A percentile compares a stretch with the other conserved stretches of the same genome.
Evolutionary conservation across 2,888 invertebrate species (phyloP).

Genomic region (Diogma glabrata): DNA sequence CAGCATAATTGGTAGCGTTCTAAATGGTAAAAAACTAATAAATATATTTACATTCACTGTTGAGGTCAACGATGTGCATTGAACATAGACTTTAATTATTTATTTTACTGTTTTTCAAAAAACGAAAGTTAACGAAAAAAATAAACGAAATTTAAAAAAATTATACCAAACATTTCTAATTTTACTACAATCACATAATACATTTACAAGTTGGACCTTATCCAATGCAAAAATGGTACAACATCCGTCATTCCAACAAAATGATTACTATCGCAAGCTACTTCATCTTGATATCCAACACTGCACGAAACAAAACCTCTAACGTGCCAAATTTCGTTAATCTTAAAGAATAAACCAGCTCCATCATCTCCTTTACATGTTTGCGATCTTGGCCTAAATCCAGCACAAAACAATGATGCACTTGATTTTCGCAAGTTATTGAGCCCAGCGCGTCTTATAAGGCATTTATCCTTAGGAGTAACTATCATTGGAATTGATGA

Average conservation of each 20-base stretch:
- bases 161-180: too few relatives aligned
- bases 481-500: slow-evolving; percentile 48
- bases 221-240: slow-evolving; percentile 28
- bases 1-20: too few relatives aligned
- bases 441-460: slow-evolving; percentile 27
- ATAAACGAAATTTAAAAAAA: too few relatives aligned
- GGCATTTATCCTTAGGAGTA: slow-evolving; percentile 45
- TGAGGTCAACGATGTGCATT: too few relatives aligned
- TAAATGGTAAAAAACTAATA: too few relatives aligned
- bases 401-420: too few relatives aligned
- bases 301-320: slow-evolving; percentile 18
- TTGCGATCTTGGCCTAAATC: slow-evolving; percentile 27
- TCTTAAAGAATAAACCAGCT: slow-evolving; percentile 35
- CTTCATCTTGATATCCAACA: slow-evolving; percentile 20
- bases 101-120: too few relatives aligned
- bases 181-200: too few relatives aligned
- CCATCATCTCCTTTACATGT: slow-evolving; percentile 44
- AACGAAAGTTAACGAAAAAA: too few relatives aligned
- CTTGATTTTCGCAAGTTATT: background rate
- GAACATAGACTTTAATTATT: too few relatives aligned
- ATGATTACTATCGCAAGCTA: slow-evolving; percentile 36
- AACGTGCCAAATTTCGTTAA: slow-evolving; percentile 11
- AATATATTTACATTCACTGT: too few relatives aligned
- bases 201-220: slow-evolving; percentile 17
- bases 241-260: slow-evolving; percentile 40